These are phyloP conservation scores for Heliconius ismenius DNA, from an alignment of 2,888 invertebrate species.

Conservation along the genomic window DNA sequence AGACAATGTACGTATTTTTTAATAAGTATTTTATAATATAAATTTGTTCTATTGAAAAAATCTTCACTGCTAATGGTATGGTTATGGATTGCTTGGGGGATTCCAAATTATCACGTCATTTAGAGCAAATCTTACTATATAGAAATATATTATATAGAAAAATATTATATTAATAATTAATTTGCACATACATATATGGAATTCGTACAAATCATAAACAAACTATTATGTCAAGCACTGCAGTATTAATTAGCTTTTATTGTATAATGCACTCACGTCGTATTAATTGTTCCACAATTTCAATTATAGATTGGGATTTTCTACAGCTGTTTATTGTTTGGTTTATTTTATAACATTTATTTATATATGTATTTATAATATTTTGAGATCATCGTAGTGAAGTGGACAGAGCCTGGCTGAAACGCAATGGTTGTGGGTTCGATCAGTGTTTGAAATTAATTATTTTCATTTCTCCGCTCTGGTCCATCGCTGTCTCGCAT, in stretches of 20 bases:
- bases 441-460: background rate
- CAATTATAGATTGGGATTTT: slow-evolving; percentile 14
- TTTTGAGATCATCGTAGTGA: background rate
- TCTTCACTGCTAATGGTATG: no score
- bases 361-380: background rate
- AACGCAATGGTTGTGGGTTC: background rate
- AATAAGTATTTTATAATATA: no score
- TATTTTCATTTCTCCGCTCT: background rate
- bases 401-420: background rate
- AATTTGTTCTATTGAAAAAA: no score
- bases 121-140: no score
- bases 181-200: background rate
- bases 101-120: no score
- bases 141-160: no score
- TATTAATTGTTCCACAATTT: slow-evolving; percentile 18
- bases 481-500: no score
- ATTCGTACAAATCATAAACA: slow-evolving; percentile 13
- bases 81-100: no score
- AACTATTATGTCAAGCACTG: slow-evolving; percentile 29
- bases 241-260: slow-evolving; percentile 35
- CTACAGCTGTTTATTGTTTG: background rate
- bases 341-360: background rate
- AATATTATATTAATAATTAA: background rate
- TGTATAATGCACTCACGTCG: slow-evolving; percentile 32
- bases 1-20: background rate